Conservation (phyloP, 2,888 invertebrate genomes). For the Xylocampa areola region DNA sequence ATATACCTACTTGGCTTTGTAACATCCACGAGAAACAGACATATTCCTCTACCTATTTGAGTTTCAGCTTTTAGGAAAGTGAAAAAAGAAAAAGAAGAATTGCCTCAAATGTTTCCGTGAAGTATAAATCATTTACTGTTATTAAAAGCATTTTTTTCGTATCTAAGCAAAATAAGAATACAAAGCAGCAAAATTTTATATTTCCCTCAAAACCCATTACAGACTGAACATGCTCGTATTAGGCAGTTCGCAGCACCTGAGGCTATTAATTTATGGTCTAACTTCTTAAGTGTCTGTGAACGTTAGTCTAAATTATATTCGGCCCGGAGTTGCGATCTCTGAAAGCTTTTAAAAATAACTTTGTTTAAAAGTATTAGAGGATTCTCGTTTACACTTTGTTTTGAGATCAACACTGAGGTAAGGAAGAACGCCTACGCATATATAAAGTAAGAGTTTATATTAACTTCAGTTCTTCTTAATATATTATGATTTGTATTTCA, state of each 20-base stretch:
- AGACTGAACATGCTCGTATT: constrained; percentile 20
- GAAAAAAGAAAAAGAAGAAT: no score
- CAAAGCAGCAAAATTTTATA: constrained; percentile 2
- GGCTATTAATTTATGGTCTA: constrained; percentile 46
- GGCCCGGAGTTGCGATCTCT: constrained; percentile 22
- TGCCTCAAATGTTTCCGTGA: no score
- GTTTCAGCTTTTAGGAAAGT: no score
- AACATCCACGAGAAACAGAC: no score
- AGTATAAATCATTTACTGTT: no score
- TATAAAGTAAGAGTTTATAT: no score
- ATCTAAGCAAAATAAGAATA: no score
- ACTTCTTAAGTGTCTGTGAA: constrained; percentile 44
- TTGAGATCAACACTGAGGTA: constrained; percentile 28
- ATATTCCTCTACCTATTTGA: no score
- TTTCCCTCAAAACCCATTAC: constrained; percentile 16
- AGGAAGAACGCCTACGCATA: constrained; percentile 2
- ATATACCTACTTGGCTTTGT: no score
- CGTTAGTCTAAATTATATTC: constrained; percentile 45
- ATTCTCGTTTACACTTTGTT: constrained; percentile 53
- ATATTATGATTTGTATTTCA: no score
- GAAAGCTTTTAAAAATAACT: constrained; percentile 62
- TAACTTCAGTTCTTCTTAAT: no score
- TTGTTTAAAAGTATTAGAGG: constrained; percentile 57
- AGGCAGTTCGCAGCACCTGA: constrained; percentile 41
- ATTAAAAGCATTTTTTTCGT: no score